phyloP scores from a whole-genome alignment of 2,888 invertebrate species.

The Suillia variegata region DNA sequence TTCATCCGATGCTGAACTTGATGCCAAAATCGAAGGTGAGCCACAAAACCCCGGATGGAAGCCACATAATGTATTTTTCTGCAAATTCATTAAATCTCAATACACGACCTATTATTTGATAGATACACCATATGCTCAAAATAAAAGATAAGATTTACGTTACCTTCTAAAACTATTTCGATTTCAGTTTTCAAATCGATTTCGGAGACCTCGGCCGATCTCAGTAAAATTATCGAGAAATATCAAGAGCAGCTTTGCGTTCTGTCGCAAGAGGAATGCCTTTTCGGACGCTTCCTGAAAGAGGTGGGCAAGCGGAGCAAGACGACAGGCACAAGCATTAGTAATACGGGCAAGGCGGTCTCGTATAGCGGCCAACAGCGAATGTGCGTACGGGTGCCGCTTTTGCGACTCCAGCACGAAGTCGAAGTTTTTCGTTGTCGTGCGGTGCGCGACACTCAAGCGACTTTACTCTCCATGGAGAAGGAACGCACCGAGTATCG shows the following conservation, averaged over 20 bases:
- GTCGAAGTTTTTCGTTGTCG: slow-evolving; percentile 96
- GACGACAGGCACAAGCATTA: slow-evolving; percentile 86
- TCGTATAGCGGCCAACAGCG: slow-evolving; percentile 92
- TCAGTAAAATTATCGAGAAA: slow-evolving; percentile 87
- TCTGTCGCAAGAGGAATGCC: slow-evolving; percentile 94
- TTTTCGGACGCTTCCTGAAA: slow-evolving; percentile 91
- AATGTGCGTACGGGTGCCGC: slow-evolving; percentile 81
- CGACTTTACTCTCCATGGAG: slow-evolving; percentile 93
- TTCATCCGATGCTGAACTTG: slow-evolving; percentile 94
- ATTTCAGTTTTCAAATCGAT: slow-evolving; percentile 90
- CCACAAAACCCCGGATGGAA: no score
- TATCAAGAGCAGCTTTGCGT: slow-evolving; percentile 92
- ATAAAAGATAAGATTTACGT: no score
- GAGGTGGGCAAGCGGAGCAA: slow-evolving; percentile 87
- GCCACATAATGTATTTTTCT: no score
- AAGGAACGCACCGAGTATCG: slow-evolving; percentile 94
- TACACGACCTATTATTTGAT: no score
- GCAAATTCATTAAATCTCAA: no score
- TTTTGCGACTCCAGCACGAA: slow-evolving; percentile 88
- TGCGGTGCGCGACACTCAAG: slow-evolving; percentile 80
- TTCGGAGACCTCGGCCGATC: slow-evolving; percentile 84
- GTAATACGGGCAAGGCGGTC: slow-evolving; percentile 82
- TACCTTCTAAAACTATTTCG: no score
- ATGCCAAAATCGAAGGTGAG: slow-evolving; percentile 82
- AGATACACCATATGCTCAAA: no score